Base-by-base conservation (phyloP, 2,797 vertebrate species). In the Huso huso region DNA sequence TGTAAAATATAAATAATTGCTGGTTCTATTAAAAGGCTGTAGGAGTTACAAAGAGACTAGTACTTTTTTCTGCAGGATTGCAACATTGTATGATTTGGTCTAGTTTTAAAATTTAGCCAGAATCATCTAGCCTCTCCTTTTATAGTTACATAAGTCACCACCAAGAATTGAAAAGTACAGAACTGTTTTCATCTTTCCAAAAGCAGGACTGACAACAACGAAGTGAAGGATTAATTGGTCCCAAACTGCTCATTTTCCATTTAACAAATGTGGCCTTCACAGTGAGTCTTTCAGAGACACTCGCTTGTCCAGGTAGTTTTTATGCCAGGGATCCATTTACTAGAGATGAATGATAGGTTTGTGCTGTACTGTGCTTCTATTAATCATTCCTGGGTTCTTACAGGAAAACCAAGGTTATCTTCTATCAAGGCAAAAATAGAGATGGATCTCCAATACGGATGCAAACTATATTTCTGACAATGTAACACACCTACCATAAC, bases 301-400 rank as follows among this genome's bases (percentile, higher is more conserved):
- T 68, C 73, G 66, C 71, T 71, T 70, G 59, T 68, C 72, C 66
- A 55, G 60, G 52, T 80, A 79, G 75, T 72, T 72, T 64, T 64
- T 59, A 77, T 70, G 69, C 62, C 72, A 65, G 70, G 18, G 62
- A 61, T 63, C 65, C 65, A 68, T 67, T 65, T 75, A 7, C 37
- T 37, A 37, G 37, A 63, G 53, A 64, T 67, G 67, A 76, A 55
- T 67, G 66, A 63, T 6, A 59, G 63, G n/a, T 13, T 12, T 52
- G 65, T 11, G 51, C 51, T 66, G 49, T 65, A 60, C 57, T 8
- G 8, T 49, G 6, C 8, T n/a, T n/a, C 62, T 69, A 73, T 71
- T 53, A 61, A 67, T 74, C 59, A 64, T 61, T 64, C 48, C 49
- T 7, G 49, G 50, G 60, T 66, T 68, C 68, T 66, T 37, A 37